Evolutionary conservation across 2,797 vertebrate species (phyloP).

Genomic region (Fistularia commersonii): DNA sequence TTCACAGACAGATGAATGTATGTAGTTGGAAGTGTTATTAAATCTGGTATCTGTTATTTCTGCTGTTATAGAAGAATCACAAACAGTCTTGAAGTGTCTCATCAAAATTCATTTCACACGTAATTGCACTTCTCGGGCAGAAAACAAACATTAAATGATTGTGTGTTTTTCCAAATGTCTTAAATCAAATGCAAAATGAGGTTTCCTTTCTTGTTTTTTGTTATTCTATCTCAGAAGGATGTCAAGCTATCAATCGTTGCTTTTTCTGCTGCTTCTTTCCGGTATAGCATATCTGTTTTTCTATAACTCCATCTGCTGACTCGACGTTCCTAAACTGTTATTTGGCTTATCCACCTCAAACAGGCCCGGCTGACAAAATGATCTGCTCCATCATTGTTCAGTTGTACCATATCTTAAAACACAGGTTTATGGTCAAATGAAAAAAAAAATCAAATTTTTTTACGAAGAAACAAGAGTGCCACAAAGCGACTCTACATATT

Average conservation of each 20-base stretch:
- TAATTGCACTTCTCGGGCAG: neutral
- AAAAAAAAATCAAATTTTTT: slow-evolving; percentile 7
- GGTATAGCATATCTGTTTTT: slow-evolving; percentile 30
- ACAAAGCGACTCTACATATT: neutral
- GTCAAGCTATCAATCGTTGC: slow-evolving; percentile 3
- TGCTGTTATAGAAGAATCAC: slow-evolving; percentile 39
- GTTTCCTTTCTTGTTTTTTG: slow-evolving; percentile 12
- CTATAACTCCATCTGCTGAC: slow-evolving; percentile 20
- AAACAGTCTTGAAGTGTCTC: slow-evolving; percentile 1
- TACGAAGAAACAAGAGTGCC: too few relatives aligned
- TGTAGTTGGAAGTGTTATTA: slow-evolving; percentile 42
- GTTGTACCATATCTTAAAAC: slow-evolving; percentile 22
- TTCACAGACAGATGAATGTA: slow-evolving; percentile 43
- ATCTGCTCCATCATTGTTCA: slow-evolving; percentile 42
- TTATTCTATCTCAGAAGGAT: slow-evolving; percentile 1
- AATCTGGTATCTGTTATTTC: slow-evolving; percentile 40
- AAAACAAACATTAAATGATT: too few relatives aligned
- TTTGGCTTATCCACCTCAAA: slow-evolving; percentile 62
- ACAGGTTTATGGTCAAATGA: slow-evolving; percentile 9
- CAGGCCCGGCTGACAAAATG: slow-evolving; percentile 44
- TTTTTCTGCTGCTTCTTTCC: slow-evolving; percentile 17
- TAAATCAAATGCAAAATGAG: neutral
- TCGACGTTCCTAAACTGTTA: slow-evolving; percentile 48
- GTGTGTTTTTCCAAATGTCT: too few relatives aligned
- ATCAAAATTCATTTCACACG: slow-evolving; percentile 1